Percentiles rank a stretch among this genome's conserved stretches.
Conservation (phyloP, 2,113 vertebrate species). For the Nothobranchius kuhntae region DNA sequence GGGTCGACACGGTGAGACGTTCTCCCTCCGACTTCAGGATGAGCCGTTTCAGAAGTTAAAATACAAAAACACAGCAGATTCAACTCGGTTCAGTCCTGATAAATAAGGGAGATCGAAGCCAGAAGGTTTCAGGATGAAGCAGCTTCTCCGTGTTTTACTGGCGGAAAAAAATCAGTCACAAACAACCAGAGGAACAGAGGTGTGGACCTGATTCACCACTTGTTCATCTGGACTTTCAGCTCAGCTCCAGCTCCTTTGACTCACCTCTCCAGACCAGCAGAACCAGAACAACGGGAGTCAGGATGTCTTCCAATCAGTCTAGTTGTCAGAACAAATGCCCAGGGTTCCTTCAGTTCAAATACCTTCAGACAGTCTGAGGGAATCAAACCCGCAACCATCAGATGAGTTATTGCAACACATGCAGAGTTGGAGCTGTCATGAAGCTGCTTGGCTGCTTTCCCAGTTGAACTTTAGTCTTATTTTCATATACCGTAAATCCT, state of each 20-base stretch:
- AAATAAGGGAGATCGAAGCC: too few species aligned
- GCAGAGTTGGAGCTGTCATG: not conserved
- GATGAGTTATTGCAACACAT: not conserved
- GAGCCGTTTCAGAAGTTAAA: not conserved
- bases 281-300: not conserved
- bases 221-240: constrained; percentile 10
- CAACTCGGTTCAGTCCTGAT: not conserved
- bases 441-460: constrained; percentile 36
- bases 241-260: not conserved
- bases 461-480: constrained; percentile 21
- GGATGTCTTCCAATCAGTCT: too few species aligned
- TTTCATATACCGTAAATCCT: too few species aligned
- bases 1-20: constrained; percentile 77
- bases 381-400: not conserved
- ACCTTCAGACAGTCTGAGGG: not conserved
- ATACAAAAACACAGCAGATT: not conserved
- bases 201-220: not conserved
- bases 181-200: not conserved
- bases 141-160: not conserved
- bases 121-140: not conserved
- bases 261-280: not conserved
- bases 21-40: not conserved
- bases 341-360: not conserved
- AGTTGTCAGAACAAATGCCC: not conserved
- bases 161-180: too few species aligned